Conservation (phyloP, 1,140 invertebrate genomes). For the Brachionus plicatilis region DNA sequence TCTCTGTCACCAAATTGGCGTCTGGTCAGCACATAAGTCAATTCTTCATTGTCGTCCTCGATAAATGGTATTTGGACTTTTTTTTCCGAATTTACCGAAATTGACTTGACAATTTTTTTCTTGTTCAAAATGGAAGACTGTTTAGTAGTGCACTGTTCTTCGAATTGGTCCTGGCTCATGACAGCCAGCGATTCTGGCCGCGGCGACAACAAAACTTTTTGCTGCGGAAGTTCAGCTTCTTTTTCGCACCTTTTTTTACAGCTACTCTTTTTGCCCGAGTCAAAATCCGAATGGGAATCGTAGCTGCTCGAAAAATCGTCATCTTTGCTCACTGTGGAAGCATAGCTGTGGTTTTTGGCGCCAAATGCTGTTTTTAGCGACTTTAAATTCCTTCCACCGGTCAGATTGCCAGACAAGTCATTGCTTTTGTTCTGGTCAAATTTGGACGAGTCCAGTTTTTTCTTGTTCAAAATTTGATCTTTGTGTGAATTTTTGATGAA, state of each 20-base stretch:
- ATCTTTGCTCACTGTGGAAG: neutral
- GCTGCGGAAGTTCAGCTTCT: neutral
- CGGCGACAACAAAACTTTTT: neutral
- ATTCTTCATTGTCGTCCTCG: slow-evolving; percentile 8
- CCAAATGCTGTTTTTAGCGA: neutral
- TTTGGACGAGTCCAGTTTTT: neutral
- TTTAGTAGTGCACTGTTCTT: neutral
- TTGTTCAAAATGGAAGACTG: neutral
- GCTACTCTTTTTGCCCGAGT: neutral
- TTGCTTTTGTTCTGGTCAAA: neutral
- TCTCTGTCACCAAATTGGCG: slow-evolving; percentile 19
- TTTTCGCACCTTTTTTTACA: neutral
- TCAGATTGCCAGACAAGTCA: neutral
- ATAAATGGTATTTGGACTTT: slow-evolving; percentile 19
- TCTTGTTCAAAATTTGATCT: neutral
- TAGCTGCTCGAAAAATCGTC: slow-evolving; percentile 33
- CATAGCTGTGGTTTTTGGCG: neutral
- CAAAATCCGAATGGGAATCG: slow-evolving; percentile 35
- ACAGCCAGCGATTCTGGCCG: slow-evolving; percentile 22
- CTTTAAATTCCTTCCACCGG: neutral
- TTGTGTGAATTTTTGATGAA: slow-evolving; percentile 1
- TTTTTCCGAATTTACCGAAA: neutral
- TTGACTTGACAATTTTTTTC: neutral
- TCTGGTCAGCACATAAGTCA: slow-evolving; percentile 28
- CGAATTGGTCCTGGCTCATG: slow-evolving; percentile 12